Base-by-base conservation (phyloP, 64 coral and sea anemone species). In the Exaiptasia diaphana region DNA sequence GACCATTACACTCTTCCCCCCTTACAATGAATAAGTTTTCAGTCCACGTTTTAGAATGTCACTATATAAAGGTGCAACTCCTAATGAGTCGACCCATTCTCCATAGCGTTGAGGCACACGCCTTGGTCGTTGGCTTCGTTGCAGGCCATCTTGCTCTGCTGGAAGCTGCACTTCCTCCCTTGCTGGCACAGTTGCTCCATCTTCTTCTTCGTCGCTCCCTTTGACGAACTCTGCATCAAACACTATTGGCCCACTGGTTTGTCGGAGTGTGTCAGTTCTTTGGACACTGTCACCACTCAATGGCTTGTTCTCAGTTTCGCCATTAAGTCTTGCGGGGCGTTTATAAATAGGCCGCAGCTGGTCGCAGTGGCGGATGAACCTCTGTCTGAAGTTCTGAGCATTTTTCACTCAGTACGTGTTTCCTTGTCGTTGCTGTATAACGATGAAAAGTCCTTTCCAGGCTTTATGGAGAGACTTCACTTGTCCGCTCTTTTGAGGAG, bases 321-420 rank as follows among this genome's bases (percentile, higher is more conserved):
- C 5, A 43, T 65, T 39, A 30, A 57, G 75, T 22, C 29, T 52
- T 60, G 33, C 31, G 15, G 77, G 77, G 12, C 77, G 40, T 7
- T 25, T 64, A 57, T 78, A 36, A 53, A 78, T 34, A n/a, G 50
- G 54, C 36, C 52, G 75, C 20, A 60, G 17, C 9, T 60, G 53
- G 34, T 62, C 53, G 4, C 26, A 24, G 8, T 78, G 53, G 53
- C 36, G 50, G 26, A 60, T 78, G n/a, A 78, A 15, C 41, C 75
- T 59, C 18, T 62, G 53, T 78, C 75, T 6, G 36, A 61, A 80
- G 56, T 64, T 80, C 41, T 60, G 27, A 17, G 65, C 80, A 4
- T 71, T 68, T n/a, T 83, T 83, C 20, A 72, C 50, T 34, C 64
- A 65, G 65, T 83, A 83, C 1, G 64, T 71, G 65, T 83, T 83